A percentile compares a stretch with the other conserved stretches of the same genome.
These are phyloP conservation scores for Amphiduros pacificus DNA, from an alignment of 2,888 invertebrate genomes.

Conservation along the genomic window DNA sequence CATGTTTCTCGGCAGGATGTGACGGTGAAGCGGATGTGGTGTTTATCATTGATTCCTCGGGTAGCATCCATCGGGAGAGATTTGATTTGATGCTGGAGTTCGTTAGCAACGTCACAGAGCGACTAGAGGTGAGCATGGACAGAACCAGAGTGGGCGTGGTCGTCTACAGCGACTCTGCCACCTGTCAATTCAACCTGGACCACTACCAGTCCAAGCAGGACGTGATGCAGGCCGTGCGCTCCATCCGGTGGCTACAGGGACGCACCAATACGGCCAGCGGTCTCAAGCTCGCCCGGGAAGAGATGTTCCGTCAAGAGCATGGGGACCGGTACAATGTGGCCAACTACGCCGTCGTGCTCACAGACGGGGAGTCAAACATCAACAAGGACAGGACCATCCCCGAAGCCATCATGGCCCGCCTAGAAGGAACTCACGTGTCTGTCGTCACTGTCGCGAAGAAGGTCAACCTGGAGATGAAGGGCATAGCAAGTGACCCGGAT, in stretches of 20 bases:
- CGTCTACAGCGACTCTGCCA: conserved; percentile 39
- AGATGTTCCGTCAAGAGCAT: conserved; percentile 3
- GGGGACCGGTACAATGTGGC: conserved; percentile 14
- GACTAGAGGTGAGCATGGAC: conserved; percentile 42
- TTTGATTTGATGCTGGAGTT: conserved; percentile 40
- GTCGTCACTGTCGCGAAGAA: conserved; percentile 9
- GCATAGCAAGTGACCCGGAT: conserved; percentile 9
- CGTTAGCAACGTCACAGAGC: conserved; percentile 39
- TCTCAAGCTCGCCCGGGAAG: neutral
- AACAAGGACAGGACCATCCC: neutral
- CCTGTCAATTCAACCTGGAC: conserved; percentile 30
- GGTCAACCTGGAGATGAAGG: conserved; percentile 3
- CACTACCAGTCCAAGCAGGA: conserved; percentile 11
- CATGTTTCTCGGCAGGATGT: conserved; percentile 21
- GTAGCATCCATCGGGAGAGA: conserved; percentile 42
- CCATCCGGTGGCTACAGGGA: neutral
- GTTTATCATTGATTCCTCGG: conserved; percentile 49
- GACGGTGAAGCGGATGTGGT: conserved; percentile 35
- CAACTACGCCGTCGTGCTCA: conserved; percentile 17
- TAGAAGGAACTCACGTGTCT: conserved; percentile 1
- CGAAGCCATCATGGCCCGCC: neutral
- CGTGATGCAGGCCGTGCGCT: conserved; percentile 9
- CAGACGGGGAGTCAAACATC: conserved; percentile 9
- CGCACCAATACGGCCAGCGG: conserved; percentile 16
- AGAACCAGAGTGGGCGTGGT: conserved; percentile 46